Percentiles rank a stretch among this genome's conserved stretches.
Evolutionary conservation across 2,888 invertebrate species (phyloP).

Genomic region (Fragum sueziense): DNA sequence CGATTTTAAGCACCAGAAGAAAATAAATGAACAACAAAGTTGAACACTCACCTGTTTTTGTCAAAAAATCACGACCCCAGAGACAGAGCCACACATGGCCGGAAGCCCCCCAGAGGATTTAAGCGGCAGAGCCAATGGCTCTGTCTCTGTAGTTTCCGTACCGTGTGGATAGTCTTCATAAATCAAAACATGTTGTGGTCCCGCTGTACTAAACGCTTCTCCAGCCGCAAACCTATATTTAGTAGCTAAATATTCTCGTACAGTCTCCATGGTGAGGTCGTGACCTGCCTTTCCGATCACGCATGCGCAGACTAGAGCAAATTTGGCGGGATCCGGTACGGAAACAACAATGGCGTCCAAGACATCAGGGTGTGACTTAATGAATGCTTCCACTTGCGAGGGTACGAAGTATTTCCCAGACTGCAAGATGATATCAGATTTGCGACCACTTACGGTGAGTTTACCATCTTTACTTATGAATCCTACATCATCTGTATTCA

Average conservation of each 20-base stretch:
- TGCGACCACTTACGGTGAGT: slow-evolving; percentile 21
- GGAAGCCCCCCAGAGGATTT: too few species aligned
- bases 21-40: too few species aligned
- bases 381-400: slow-evolving; percentile 27
- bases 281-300: slow-evolving; percentile 33
- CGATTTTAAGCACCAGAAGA: too few species aligned
- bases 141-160: too few species aligned
- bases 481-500: slow-evolving; percentile 50
- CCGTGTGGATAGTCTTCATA: slow-evolving; percentile 36
- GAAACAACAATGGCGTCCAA: slow-evolving; percentile 44
- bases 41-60: too few species aligned
- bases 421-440: slow-evolving; percentile 34
- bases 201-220: slow-evolving; percentile 21
- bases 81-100: too few species aligned
- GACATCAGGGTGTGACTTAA: slow-evolving; percentile 44
- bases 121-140: too few species aligned
- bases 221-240: background rate
- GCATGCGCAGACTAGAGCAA: slow-evolving; percentile 42
- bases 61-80: too few species aligned
- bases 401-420: slow-evolving; percentile 14
- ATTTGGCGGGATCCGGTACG: slow-evolving; percentile 27
- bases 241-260: slow-evolving; percentile 9
- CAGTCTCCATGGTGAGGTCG: slow-evolving; percentile 3
- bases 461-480: slow-evolving; percentile 19
- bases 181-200: slow-evolving; percentile 28